Percentiles rank a stretch among this genome's conserved stretches.
Evolutionary conservation across 1,140 invertebrate species (phyloP).

Genomic region (Holotrichia oblita): DNA sequence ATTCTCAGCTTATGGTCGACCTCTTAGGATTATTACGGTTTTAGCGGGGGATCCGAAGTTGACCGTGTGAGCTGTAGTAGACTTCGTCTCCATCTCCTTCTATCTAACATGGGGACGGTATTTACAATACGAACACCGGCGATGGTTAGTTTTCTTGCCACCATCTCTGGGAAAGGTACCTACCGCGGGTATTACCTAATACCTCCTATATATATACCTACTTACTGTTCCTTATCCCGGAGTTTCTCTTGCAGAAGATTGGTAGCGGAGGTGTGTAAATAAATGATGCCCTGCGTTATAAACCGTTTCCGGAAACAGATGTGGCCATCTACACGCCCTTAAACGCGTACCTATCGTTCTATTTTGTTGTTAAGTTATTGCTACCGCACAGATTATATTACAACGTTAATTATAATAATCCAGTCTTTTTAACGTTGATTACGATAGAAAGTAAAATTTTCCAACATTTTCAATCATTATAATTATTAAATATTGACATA

Average conservation of each 20-base stretch:
- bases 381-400: too few species aligned
- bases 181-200: too few species aligned
- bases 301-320: slow-evolving; percentile 12
- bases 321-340: background rate
- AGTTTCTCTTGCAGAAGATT: background rate
- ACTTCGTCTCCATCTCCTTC: background rate
- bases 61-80: background rate
- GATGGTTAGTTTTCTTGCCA: too few species aligned
- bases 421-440: too few species aligned
- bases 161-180: too few species aligned
- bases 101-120: background rate
- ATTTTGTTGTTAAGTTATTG: too few species aligned
- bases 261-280: background rate
- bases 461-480: too few species aligned
- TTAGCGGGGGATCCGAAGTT: slow-evolving; percentile 7
- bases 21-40: slow-evolving; percentile 1
- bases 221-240: background rate
- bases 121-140: too few species aligned
- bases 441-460: too few species aligned
- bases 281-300: background rate
- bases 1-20: background rate
- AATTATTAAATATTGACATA: too few species aligned
- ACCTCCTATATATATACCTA: background rate
- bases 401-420: too few species aligned
- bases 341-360: too few species aligned